Conservation (phyloP, 2,888 invertebrate genomes). For the Eupithecia vulgata region DNA sequence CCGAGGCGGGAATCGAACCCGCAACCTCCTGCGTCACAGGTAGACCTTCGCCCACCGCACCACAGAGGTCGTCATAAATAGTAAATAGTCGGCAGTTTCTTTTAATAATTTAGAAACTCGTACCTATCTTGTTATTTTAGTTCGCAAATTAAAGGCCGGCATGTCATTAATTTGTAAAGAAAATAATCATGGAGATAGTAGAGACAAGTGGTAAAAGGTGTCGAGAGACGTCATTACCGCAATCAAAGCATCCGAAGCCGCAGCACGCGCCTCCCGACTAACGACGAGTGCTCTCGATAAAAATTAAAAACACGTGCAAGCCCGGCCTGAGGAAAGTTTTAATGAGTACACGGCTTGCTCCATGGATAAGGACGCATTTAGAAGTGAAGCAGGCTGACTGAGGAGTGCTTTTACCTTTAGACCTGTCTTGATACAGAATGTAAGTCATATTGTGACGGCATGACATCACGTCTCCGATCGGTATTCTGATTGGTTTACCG, state of each 20-base stretch:
- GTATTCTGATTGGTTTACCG: no score
- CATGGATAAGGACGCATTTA: slow-evolving; percentile 48
- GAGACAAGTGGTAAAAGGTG: slow-evolving; percentile 69
- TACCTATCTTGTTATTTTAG: slow-evolving; percentile 40
- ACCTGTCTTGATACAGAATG: not conserved
- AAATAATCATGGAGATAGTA: slow-evolving; percentile 77
- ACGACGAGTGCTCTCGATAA: slow-evolving; percentile 83
- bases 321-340: slow-evolving; percentile 83
- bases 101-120: slow-evolving; percentile 2
- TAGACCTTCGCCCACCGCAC: no score
- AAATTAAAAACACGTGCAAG: slow-evolving; percentile 84
- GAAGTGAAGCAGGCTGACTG: slow-evolving; percentile 23
- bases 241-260: slow-evolving; percentile 79
- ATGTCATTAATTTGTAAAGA: slow-evolving; percentile 72
- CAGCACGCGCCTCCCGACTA: slow-evolving; percentile 66
- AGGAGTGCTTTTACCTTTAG: not conserved
- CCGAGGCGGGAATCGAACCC: no score
- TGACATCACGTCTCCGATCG: no score
- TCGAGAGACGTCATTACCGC: slow-evolving; percentile 82
- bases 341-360: slow-evolving; percentile 78
- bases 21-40: no score
- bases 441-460: no score
- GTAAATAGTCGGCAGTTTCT: no score
- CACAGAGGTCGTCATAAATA: no score
- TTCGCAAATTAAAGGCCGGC: slow-evolving; percentile 60